A percentile compares a stretch with the other conserved stretches of the same genome.
Conservation (phyloP, 2,797 vertebrate genomes). For the Sebastes nivosus region DNA sequence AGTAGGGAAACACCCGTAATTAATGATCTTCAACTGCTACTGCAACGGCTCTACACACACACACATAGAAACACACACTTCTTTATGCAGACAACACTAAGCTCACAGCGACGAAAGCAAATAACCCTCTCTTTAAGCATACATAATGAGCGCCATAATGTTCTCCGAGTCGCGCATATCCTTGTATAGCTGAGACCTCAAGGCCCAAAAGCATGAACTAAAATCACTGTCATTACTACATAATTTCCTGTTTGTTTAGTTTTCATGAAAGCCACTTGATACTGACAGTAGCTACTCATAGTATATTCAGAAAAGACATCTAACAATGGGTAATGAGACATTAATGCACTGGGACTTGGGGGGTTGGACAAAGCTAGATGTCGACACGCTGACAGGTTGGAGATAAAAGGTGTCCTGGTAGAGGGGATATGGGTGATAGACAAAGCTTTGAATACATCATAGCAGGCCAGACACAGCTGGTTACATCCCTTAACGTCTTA, state of each 20-base stretch:
- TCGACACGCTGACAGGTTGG: conserved; percentile 33
- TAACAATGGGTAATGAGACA: conserved; percentile 23
- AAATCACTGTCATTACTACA: conserved; percentile 50
- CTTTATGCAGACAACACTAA: conserved; percentile 35
- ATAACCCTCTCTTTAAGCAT: conserved; percentile 54
- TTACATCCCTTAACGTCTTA: neutral
- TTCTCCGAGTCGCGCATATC: conserved; percentile 42
- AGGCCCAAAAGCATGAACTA: conserved; percentile 43
- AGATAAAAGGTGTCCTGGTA: conserved; percentile 47
- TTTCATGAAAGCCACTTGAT: conserved; percentile 26
- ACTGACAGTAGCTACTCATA: conserved; percentile 31
- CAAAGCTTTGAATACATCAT: conserved; percentile 34
- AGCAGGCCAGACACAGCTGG: conserved; percentile 4
- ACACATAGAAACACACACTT: conserved; percentile 16
- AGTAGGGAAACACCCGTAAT: conserved; percentile 64
- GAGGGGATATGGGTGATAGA: conserved; percentile 11
- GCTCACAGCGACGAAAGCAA: conserved; percentile 56
- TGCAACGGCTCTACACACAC: conserved; percentile 4
- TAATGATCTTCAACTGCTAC: conserved; percentile 64
- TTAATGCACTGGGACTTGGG: conserved; percentile 18
- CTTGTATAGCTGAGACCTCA: conserved; percentile 21
- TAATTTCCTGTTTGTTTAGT: conserved; percentile 57
- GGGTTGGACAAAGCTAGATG: conserved; percentile 29
- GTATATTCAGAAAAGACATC: conserved; percentile 6
- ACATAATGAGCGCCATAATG: conserved; percentile 58